Conservation (phyloP, 2,888 invertebrate genomes). For the Sympetrum striolatum region DNA sequence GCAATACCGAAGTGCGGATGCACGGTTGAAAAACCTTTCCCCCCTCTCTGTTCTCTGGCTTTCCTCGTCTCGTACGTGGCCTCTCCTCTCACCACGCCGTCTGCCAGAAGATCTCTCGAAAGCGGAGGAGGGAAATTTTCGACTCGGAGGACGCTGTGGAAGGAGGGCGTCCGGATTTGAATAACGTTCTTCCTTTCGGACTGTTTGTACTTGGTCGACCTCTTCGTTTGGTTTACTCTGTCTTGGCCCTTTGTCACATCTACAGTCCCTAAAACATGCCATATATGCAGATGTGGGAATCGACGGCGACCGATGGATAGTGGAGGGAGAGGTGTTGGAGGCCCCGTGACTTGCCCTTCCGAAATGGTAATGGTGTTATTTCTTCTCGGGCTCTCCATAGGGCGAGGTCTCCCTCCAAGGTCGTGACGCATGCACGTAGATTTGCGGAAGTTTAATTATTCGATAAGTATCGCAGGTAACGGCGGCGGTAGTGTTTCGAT, state of each 20-base stretch:
- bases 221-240: not conserved
- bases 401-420: not conserved
- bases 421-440: not conserved
- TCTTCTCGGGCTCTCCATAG: not conserved
- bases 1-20: too few species aligned
- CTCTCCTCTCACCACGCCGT: constrained; percentile 26
- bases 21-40: not conserved
- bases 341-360: not conserved
- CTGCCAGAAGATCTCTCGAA: not conserved
- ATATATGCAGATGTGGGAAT: not conserved
- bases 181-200: constrained; percentile 5
- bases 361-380: not conserved
- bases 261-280: not conserved
- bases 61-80: not conserved
- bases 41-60: not conserved
- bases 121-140: not conserved
- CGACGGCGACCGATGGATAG: not conserved
- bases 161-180: not conserved
- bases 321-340: not conserved
- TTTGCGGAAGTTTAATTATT: too few species aligned
- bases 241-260: not conserved
- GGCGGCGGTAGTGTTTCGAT: too few species aligned
- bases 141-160: not conserved
- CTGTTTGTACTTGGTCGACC: not conserved
- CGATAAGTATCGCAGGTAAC: too few species aligned